Conservation (phyloP, 2,113 vertebrate species). For the Eudyptes chrysolophus region DNA sequence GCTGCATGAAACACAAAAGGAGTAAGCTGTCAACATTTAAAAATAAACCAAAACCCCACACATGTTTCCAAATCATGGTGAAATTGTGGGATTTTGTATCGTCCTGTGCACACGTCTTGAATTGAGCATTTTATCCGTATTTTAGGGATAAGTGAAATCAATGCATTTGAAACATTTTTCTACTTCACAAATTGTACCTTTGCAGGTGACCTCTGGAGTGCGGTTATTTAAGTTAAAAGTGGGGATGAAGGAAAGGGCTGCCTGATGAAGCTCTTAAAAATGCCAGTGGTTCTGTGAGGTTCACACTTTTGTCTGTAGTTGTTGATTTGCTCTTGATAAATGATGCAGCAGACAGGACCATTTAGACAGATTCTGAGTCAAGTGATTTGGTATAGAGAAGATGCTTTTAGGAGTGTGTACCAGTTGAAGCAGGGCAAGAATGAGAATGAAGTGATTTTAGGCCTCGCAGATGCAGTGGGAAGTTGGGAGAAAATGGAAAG, state of each 20-base stretch:
- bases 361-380: background rate
- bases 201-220: background rate
- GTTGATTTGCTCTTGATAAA: background rate
- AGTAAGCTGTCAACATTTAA: accelerated
- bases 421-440: background rate
- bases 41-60: accelerated
- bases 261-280: background rate
- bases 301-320: background rate
- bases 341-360: accelerated
- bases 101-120: accelerated
- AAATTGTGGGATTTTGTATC: accelerated
- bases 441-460: background rate
- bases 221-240: background rate
- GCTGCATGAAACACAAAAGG: accelerated
- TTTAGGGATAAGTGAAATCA: background rate
- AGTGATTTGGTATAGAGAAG: background rate
- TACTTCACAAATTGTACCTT: accelerated
- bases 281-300: background rate
- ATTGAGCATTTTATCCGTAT: background rate
- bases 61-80: accelerated
- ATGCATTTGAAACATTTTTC: background rate
- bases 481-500: background rate
- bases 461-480: background rate
- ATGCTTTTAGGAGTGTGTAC: background rate
- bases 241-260: background rate